Evolutionary conservation across 2,888 invertebrate species (phyloP), one percentile per base, ranked within the genome.

Genomic region (Rhagium mordax): DNA sequence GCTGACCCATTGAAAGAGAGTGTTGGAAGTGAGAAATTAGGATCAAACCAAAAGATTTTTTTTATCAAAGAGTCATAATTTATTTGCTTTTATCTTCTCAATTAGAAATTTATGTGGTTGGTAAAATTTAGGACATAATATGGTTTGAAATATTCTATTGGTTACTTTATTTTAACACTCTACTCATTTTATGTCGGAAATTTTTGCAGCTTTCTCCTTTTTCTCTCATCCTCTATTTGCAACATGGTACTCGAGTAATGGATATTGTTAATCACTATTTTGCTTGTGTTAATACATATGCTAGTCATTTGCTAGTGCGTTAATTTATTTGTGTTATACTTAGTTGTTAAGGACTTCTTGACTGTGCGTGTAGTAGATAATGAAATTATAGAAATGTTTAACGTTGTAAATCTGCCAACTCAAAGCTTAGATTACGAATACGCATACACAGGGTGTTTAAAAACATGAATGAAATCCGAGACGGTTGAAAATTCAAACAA

Each of bases 291-390:
- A 75, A 27, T 15, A 51, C 20, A 18, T 70, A 78, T 79, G 79
- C 81, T 81, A 81, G 81, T 81, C 81, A 81, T 76, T 71, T 75
- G 74, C 73, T 80, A 79, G 81, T 79, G 74, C 74, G 72, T 70
- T 69, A 72, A 72, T 60, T 72, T 72, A 72, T 72, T 72, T 65
- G 24, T 71, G 60, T 67, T 72, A 47, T 51, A n/a, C n/a, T n/a
- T n/a, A 53, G 41, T 41, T 18, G 20, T 59, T 68, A 53, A 49
- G 59, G 48, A 68, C 16, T 20, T 59, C 33, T 53, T 53, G 61
- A 64, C 62, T 62, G 70, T 51, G 61, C 59, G 18, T 67, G 48
- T 61, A 60, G 29, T 70, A 57, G 29, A 20, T 53, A 64, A 29
- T 67, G 21, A 49, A 60, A 20, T 62, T 62, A 13, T 51, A 41